These are phyloP conservation scores for Centropristis striata DNA, from an alignment of 2,113 vertebrate genomes.

Conservation along the genomic window DNA sequence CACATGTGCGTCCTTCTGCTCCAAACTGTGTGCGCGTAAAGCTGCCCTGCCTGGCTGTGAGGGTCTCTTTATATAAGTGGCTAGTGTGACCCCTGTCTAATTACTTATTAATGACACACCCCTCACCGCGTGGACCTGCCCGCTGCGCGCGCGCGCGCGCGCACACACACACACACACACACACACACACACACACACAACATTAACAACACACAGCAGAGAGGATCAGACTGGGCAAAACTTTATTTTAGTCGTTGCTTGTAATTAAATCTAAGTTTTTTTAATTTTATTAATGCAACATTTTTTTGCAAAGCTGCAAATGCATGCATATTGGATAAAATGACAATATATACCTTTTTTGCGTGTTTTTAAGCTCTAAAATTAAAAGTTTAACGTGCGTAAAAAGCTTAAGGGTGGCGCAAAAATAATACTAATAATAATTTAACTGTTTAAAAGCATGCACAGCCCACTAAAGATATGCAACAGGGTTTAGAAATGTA, in stretches of 20 bases:
- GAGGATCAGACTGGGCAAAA: background rate
- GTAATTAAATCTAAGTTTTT: background rate
- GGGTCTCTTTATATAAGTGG: conserved; percentile 91
- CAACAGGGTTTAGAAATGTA: too few species aligned
- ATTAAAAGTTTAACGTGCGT: background rate
- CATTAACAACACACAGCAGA: conserved; percentile 1
- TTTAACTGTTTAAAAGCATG: too few species aligned
- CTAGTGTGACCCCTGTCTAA: conserved; percentile 92
- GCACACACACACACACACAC: conserved; percentile 17
- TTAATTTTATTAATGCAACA: background rate
- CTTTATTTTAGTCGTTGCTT: conserved; percentile 39
- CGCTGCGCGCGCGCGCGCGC: conserved; percentile 55
- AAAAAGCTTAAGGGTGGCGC: background rate
- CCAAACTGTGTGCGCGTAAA: conserved; percentile 60
- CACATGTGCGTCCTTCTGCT: conserved; percentile 61
- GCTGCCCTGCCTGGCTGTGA: conserved; percentile 67
- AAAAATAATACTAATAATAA: too few species aligned
- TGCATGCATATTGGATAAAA: background rate
- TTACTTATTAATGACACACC: conserved; percentile 98
- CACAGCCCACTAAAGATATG: too few species aligned
- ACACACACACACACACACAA: conserved; percentile 1
- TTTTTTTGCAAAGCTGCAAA: conserved; percentile 2
- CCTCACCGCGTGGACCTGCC: conserved; percentile 89
- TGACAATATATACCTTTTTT: background rate
- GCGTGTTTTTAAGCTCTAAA: background rate